A percentile compares a stretch with the other conserved stretches of the same genome.
Conservation (phyloP, 2,888 invertebrate species). For the Ichneumon xanthorius region DNA sequence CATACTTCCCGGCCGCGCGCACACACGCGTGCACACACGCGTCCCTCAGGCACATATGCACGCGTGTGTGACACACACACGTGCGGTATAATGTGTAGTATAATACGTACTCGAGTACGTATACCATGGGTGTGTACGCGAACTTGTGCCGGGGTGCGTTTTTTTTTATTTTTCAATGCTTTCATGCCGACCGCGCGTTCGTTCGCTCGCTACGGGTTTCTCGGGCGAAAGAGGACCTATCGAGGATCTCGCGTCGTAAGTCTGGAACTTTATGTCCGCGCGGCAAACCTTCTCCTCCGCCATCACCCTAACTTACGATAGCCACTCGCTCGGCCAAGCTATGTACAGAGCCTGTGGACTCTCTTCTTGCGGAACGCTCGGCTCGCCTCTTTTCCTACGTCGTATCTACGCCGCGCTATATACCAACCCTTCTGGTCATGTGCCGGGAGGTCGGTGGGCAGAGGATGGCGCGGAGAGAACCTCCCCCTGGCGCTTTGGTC, state of each 20-base stretch:
- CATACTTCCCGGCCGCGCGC: conserved; percentile 7
- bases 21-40: conserved; percentile 30
- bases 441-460: conserved; percentile 29
- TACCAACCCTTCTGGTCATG: conserved; percentile 62
- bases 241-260: conserved; percentile 85
- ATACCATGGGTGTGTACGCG: conserved; percentile 66
- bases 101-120: conserved; percentile 75
- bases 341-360: conserved; percentile 52
- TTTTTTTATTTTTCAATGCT: conserved; percentile 77
- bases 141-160: conserved; percentile 66
- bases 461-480: conserved; percentile 8
- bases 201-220: conserved; percentile 46
- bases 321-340: conserved; percentile 77
- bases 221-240: conserved; percentile 80
- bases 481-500: conserved; percentile 76
- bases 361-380: conserved; percentile 59
- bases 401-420: conserved; percentile 29
- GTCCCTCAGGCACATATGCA: conserved; percentile 52
- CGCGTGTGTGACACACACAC: conserved; percentile 44
- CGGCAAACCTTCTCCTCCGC: conserved; percentile 84
- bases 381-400: conserved; percentile 40
- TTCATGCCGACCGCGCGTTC: conserved; percentile 83
- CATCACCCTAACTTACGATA: conserved; percentile 84
- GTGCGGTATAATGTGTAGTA: conserved; percentile 33
- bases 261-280: conserved; percentile 85